Evolutionary conservation across 2,888 invertebrate species (phyloP).

Genomic region (Trichopria drosophilae): DNA sequence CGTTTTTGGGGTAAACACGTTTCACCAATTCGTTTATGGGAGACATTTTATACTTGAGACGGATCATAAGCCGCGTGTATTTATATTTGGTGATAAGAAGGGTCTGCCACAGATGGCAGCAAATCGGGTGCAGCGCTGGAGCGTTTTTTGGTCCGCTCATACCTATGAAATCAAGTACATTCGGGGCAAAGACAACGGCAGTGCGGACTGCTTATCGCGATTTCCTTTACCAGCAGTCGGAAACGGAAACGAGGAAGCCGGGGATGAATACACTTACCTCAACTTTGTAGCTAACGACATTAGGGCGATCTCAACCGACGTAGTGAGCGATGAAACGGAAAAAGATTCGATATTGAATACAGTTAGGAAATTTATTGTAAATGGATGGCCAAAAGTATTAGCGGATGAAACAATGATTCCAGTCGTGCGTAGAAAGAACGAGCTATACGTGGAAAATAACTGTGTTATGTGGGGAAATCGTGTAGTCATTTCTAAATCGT

Average conservation of each 20-base stretch:
- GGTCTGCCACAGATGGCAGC: slow-evolving; percentile 40
- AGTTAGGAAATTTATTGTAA: background rate
- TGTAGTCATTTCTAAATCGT: slow-evolving; percentile 4
- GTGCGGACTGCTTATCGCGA: slow-evolving; percentile 33
- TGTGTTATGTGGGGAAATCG: slow-evolving; percentile 6
- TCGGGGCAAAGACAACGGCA: slow-evolving; percentile 21
- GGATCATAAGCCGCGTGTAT: slow-evolving; percentile 46
- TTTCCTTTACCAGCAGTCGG: background rate
- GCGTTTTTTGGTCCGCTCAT: slow-evolving; percentile 44
- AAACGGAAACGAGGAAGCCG: background rate
- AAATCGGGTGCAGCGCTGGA: slow-evolving; percentile 41
- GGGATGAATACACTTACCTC: slow-evolving; percentile 15
- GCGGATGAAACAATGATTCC: background rate
- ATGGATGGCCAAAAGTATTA: slow-evolving; percentile 3
- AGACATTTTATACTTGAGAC: slow-evolving; percentile 43
- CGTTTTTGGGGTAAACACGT: slow-evolving; percentile 35
- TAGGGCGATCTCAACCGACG: background rate
- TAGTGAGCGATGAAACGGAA: slow-evolving; percentile 3
- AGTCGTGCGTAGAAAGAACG: background rate
- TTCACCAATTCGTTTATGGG: slow-evolving; percentile 36
- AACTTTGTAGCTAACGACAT: slow-evolving; percentile 15
- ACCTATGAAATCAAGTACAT: slow-evolving; percentile 31
- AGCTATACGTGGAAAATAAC: slow-evolving; percentile 5
- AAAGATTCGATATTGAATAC: background rate
- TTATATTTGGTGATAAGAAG: slow-evolving; percentile 40